Base-by-base conservation (phyloP, 2,797 vertebrate genomes). In the Acipenser ruthenus region DNA sequence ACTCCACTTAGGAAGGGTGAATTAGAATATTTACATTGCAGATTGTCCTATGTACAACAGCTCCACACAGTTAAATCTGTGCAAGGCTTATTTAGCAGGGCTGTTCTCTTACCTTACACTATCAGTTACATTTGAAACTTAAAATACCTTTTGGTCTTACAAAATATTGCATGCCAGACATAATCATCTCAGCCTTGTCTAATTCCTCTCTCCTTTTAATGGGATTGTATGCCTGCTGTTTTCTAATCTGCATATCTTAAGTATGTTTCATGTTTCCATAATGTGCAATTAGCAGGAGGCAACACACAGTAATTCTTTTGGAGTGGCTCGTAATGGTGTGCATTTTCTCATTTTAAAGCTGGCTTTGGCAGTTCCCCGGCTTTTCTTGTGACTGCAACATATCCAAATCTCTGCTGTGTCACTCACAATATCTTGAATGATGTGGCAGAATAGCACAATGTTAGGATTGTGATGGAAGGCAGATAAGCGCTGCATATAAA, bases 361-460 rank as follows among this genome's bases (percentile, higher is more conserved):
- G 18, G 6, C 2, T 49, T 12, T 68, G 12, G 55, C 55, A 58
- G 13, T 3, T 4, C 23, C 4, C 23, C 2, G 23, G 18, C 69
- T 50, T 71, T 37, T 37, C 23, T 1, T 37, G 23, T 37, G 23
- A 37, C 23, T 8, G 62, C 63, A 58, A 13, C 15, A 49, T 10
- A 62, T 61, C 66, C 51, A 67, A 65, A 62, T 62, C 50, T 53
- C 50, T 61, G 12, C 11, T 48, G 51, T 68, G 59, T 68, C 18
- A 47, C 49, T 15, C 51, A 47, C 64, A 52, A 60, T 60, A 63
- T 71, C 52, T 23, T 49, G 60, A 48, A 62, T 49, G 50, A 63
- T 56, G 63, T 69, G 15, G 52, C 60, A 51, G 3, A 11, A 68
- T 48, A 49, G 37, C n/a, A 68, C 62, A 68, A 68, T 59, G 49